phyloP scores from a whole-genome alignment of 2,888 invertebrate species.

The Chloromyia formosa region DNA sequence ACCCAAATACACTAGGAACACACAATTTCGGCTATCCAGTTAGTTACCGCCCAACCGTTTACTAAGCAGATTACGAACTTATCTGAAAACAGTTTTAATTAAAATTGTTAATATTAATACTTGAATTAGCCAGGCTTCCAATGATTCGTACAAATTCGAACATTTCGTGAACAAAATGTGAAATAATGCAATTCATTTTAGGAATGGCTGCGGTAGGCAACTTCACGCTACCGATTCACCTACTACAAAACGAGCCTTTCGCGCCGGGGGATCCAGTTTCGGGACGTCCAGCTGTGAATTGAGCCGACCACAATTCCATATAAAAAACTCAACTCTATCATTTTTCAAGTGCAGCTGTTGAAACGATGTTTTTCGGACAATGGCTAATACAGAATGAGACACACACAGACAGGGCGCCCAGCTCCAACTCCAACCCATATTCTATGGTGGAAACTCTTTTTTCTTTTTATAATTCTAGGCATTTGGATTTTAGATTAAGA shows the following conservation, averaged over 20 bases:
- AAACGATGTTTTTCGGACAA: constrained; percentile 42
- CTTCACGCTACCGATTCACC: constrained; percentile 40
- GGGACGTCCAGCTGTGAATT: constrained; percentile 32
- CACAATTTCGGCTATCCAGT: too few relatives aligned
- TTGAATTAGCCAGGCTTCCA: constrained; percentile 21
- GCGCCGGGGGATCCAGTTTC: background rate
- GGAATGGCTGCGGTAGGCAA: constrained; percentile 34
- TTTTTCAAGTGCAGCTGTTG: constrained; percentile 42
- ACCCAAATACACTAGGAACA: too few relatives aligned
- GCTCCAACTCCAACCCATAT: too few relatives aligned
- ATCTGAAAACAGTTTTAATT: constrained; percentile 19
- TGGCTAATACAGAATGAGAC: background rate
- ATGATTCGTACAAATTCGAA: background rate
- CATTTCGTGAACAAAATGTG: constrained; percentile 13
- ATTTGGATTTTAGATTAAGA: background rate
- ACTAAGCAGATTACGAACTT: background rate
- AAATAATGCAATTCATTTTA: constrained; percentile 38
- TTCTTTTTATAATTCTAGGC: background rate
- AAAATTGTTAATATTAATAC: constrained; percentile 35
- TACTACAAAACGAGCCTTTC: constrained; percentile 35
- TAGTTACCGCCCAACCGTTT: too few relatives aligned
- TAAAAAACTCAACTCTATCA: constrained; percentile 26
- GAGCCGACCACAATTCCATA: constrained; percentile 24
- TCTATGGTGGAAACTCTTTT: too few relatives aligned
- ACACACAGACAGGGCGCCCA: background rate